Base-by-base conservation (phyloP, 2,888 invertebrate genomes). In the Synergus japonicus region DNA sequence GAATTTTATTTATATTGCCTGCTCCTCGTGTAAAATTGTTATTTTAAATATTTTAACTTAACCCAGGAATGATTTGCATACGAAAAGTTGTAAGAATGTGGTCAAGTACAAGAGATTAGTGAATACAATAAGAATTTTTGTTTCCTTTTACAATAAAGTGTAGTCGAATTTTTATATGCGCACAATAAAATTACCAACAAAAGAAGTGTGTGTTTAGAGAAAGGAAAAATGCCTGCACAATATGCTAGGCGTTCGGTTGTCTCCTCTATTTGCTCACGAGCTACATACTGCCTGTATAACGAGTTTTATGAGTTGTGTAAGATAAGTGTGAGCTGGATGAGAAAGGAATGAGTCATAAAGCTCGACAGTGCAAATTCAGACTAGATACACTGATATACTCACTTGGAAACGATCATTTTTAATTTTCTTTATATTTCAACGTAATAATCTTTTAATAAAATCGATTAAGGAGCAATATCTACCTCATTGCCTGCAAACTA, bases 301-400 rank as follows among this genome's bases (percentile, higher is more conserved):
- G 83, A 84, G 84, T 84, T 84, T 84, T 84, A 84, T 84, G 84
- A 84, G 83, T 84, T 83, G 84, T 81, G 82, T 76, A 83, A 84
- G 82, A 83, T 84, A 84, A 84, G 84, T 84, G 80, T 83, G 82
- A 81, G 79, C 82, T 80, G 81, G 78, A 84, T 83, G 83, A 83
- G 81, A 67, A 82, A 80, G 76, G 79, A 84, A 84, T 84, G 83
- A 83, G 82, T 84, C 82, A 82, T 82, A 81, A 69, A 78, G 81
- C 78, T 77, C 76, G 82, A 81, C 82, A 81, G 81, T 79, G 78
- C 78, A 83, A 44, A 46, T 69, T 18, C 46, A 3, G 7, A 46
- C 29, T 2, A 65, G 10, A 41, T 65, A 65, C 41, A 65, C 9
- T 65, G n/a, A 9, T 29, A 2, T n/a, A 3, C 65, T n/a, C n/a